Evolutionary conservation across 2,797 vertebrate species (phyloP), one percentile per base, ranked within the genome.

Genomic region (Poecilia wingei): DNA sequence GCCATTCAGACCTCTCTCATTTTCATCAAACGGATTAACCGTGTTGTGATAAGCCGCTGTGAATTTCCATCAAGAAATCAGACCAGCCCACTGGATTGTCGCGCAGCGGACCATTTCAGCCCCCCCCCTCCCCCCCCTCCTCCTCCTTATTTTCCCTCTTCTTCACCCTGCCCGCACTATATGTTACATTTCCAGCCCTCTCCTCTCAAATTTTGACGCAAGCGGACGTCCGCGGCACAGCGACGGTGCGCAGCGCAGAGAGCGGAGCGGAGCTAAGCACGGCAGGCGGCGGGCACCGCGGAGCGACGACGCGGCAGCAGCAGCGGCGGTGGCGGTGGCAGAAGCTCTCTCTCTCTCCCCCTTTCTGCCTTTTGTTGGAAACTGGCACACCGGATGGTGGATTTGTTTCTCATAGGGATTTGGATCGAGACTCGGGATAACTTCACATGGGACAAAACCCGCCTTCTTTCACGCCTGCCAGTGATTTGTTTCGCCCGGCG

Each of bases 21-120:
- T 84, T 77, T 79, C 82, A 84, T 82, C 91, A 61, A 85, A 72
- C 70, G 76, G 86, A 80, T 93, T 88, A 81, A 86, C 86, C n/a
- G 87, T 86, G 90, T 90, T 94, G 82, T 91, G 91, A 94, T 94
- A 94, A 94, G 87, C 92, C 84, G 86, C 77, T 64, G 87, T 84
- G 90, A 86, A 89, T 80, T 92, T 94, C 93, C 88, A 89, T 93
- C 91, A 92, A 90, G 84, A 85, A 86, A 83, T 75, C 85, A 82
- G 92, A 86, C 81, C 93, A 90, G 80, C 93, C 92, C 87, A 88
- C 91, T 72, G 85, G 85, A 83, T 89, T 81, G 85, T 79, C 72
- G 85, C 89, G 87, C 90, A 64, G 86, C 79, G 86, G 85, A 82
- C 74, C 81, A 69, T 72, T 82, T 78, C 64, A 16, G 31, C 39